These are phyloP conservation scores for Callaeas wilsoni DNA, from an alignment of 2,113 vertebrate species.

Conservation along the genomic window DNA sequence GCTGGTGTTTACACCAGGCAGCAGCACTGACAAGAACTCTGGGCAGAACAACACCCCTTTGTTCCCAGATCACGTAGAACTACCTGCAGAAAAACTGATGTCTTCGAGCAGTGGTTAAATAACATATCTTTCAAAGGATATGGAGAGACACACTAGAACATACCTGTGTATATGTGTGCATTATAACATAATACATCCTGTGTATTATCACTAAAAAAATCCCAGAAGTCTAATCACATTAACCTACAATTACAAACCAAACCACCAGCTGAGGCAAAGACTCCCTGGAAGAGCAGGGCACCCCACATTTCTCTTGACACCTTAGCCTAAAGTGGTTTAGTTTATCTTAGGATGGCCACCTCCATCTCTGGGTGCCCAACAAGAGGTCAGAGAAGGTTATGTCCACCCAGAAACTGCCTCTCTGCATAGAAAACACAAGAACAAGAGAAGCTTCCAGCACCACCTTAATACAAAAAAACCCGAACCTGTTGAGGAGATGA, in stretches of 20 bases:
- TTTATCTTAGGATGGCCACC: not conserved
- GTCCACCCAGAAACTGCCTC: not conserved
- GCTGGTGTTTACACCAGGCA: not conserved
- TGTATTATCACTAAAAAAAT: not conserved
- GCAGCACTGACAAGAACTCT: not conserved
- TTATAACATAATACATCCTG: fast-evolving
- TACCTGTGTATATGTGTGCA: too few relatives aligned
- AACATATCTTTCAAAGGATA: fast-evolving
- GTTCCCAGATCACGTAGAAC: not conserved
- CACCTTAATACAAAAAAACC: not conserved
- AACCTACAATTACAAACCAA: not conserved
- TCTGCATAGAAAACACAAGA: not conserved
- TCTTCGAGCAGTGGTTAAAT: not conserved
- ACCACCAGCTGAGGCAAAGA: not conserved
- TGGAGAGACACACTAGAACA: not conserved
- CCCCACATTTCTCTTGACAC: not conserved
- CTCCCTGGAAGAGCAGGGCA: not conserved
- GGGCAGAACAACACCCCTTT: not conserved
- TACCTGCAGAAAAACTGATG: not conserved
- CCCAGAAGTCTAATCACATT: too few relatives aligned
- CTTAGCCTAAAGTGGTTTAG: not conserved
- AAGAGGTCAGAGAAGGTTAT: not conserved
- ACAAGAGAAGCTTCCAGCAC: not conserved
- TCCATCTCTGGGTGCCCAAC: not conserved
- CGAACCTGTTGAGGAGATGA: conserved; percentile 94